Conservation (phyloP, 1,140 invertebrate species). For the Drosophila sechellia region DNA sequence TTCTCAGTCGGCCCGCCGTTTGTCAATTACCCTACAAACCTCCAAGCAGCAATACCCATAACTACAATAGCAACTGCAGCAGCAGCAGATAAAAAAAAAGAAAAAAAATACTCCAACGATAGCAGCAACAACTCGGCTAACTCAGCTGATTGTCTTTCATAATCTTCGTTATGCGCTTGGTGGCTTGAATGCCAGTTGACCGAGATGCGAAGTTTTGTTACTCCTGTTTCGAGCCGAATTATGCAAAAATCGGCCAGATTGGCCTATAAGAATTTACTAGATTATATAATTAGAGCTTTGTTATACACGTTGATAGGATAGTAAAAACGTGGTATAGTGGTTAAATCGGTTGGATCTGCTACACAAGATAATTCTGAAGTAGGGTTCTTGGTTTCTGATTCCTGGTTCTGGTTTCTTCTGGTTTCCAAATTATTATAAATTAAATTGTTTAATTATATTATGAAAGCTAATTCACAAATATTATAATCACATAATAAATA, state of each 20-base stretch:
- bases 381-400: no score
- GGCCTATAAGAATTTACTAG: neutral
- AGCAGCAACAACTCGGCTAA: slow-evolving; percentile 41
- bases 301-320: neutral
- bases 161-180: slow-evolving; percentile 57
- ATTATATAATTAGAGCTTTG: neutral
- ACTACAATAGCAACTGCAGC: slow-evolving; percentile 30
- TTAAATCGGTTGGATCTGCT: neutral
- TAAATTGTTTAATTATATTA: no score
- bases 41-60: slow-evolving; percentile 38
- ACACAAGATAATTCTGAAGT: no score
- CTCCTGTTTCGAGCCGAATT: neutral
- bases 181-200: slow-evolving; percentile 4
- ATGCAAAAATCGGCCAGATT: neutral
- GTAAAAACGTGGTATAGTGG: neutral
- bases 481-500: no score
- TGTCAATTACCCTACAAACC: slow-evolving; percentile 82
- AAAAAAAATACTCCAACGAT: slow-evolving; percentile 6
- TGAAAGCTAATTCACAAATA: no score
- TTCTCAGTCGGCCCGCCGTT: slow-evolving; percentile 40
- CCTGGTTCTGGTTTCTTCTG: no score
- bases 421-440: no score
- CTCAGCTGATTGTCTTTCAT: slow-evolving; percentile 81
- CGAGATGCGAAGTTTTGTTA: slow-evolving; percentile 3
- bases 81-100: slow-evolving; percentile 4